Percentiles rank a stretch among this genome's conserved stretches.
phyloP scores from a whole-genome alignment of 2,888 invertebrate species.

The Melanargia galathea region DNA sequence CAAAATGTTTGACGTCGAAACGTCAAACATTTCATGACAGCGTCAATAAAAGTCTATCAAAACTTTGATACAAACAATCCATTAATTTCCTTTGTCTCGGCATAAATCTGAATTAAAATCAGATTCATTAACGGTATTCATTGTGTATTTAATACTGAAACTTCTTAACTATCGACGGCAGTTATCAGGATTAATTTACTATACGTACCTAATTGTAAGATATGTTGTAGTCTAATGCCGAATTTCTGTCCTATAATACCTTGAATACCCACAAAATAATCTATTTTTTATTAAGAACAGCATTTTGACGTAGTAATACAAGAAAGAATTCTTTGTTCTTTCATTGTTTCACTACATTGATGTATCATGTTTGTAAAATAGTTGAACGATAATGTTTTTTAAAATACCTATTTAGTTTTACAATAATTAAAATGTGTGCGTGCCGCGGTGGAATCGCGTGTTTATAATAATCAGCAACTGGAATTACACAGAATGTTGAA shows the following conservation, averaged over 20 bases:
- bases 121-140: constrained; percentile 25
- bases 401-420: constrained; percentile 13
- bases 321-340: constrained; percentile 4
- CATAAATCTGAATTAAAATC: constrained; percentile 27
- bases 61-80: constrained; percentile 16
- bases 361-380: constrained; percentile 3
- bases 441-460: constrained; percentile 30
- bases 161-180: constrained; percentile 10
- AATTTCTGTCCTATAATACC: too few relatives aligned
- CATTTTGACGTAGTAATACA: background rate
- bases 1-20: constrained; percentile 3
- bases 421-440: constrained; percentile 29
- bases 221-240: too few relatives aligned
- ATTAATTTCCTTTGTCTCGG: constrained; percentile 21
- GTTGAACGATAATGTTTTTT: constrained; percentile 8
- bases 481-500: constrained; percentile 19
- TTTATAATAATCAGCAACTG: constrained; percentile 24
- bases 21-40: constrained; percentile 1
- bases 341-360: background rate
- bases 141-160: constrained; percentile 27
- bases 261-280: too few relatives aligned
- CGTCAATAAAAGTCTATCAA: constrained; percentile 14
- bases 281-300: too few relatives aligned
- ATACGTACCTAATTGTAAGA: background rate
- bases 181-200: background rate